Base-by-base conservation (phyloP, 1,140 invertebrate species). In the Drosophila arizonae region DNA sequence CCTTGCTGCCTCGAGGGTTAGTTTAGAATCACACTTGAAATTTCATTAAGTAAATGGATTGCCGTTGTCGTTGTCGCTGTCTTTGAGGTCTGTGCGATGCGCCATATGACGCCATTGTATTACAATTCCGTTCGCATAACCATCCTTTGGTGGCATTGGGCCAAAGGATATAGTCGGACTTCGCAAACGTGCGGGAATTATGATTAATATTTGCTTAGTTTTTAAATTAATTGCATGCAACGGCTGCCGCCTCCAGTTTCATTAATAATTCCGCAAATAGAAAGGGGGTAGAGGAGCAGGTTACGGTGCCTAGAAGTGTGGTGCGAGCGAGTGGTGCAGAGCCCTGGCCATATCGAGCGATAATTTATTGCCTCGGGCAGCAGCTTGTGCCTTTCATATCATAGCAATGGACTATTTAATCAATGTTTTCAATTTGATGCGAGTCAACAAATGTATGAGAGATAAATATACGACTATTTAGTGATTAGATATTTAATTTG, bases 11-110 rank as follows among this genome's bases (percentile, higher is more conserved):
- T 26, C 52, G 5, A 13, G 62, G 39, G 48, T 55, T 70, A 61
- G 54, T 76, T 77, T 82, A 76, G 76, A 87, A 87, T 87, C 82
- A 82, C 79, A 79, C 68, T 73, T 71, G 84, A 72, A 76, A 87
- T 74, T 79, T 74, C 79, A 87, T 87, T 87, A 88, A 79, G 72
- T 82, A 87, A 87, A 87, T 87, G 82, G 84, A 87, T 87, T 82
- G 79, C 57, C 71, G n/a, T 33, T 33, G 33, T 33, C 33, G 33
- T 33, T 33, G 36, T 11, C 36, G 36, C 8, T 46, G 60, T 76
- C 48, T 43, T 64, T 71, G 68, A 68, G 78, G 78, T 81, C 76
- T 77, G 62, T 63, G 11, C 77, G 77, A 88, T 82, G 72, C 75
- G 68, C 79, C 79, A 82, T 82, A 77, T 87, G 82, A 87, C 82